Base-by-base conservation (phyloP, 2,797 vertebrate genomes). In the Anguilla marmorata region DNA sequence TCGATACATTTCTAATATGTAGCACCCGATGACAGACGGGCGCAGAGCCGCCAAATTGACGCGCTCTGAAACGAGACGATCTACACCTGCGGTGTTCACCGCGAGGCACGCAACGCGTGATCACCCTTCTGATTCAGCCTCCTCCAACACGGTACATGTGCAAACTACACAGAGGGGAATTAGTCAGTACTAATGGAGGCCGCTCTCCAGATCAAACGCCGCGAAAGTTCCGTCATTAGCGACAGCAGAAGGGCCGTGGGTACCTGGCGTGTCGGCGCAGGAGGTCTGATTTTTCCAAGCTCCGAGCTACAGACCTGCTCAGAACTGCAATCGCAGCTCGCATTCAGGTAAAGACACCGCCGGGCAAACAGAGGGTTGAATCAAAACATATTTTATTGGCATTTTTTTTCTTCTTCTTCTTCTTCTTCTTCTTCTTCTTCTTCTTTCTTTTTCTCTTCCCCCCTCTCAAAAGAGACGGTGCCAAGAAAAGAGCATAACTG, bases 341-440 rank as follows among this genome's bases (percentile, higher is more conserved):
- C 95, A 95, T 94, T 95, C 90, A 72, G 93, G 93, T 41, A 94
- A 92, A 94, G 93, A 89, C 91, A 95, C 95, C 95, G 86, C 93
- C 1, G 94, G 95, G 95, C 82, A 94, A 94, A 94, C 93, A 89
- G 89, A 93, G 89, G 90, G 91, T 88, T 93, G 90, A 93, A 95
- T 95, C 93, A 95, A 95, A 94, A 95, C 94, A 94, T 94, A 95
- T 96, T 95, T 96, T 94, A 96, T 96, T 94, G 95, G 90, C 92
- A 14, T 56, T 16, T 56, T 56, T 2, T 14, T 14, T 33, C 30
- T 33, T 33, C 1, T 33, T 33, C 30, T 33, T 8, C 7, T 9
- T 52, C 8, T 52, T 52, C 50, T 56, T 56, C 14, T 41, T 41
- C 37, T 41, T 41, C 37, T 41, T 9, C 8, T 9, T 12, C 1